Conservation (phyloP, 1,140 invertebrate genomes). For the Orussus abietinus region DNA sequence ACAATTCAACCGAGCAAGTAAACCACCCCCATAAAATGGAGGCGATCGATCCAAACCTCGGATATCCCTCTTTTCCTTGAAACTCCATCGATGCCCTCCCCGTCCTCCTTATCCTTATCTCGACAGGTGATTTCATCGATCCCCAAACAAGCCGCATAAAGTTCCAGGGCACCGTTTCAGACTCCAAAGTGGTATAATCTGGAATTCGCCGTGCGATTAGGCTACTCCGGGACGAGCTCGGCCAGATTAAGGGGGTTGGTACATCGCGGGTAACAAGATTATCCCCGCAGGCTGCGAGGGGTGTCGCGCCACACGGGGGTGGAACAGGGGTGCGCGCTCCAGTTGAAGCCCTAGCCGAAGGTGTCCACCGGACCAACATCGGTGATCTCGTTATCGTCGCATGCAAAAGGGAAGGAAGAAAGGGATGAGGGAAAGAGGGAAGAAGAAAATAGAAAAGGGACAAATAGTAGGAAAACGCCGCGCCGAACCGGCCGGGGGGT, state of each 20-base stretch:
- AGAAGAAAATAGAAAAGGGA: neutral
- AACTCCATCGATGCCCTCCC: too few relatives aligned
- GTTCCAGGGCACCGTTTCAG: too few relatives aligned
- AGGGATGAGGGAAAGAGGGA: neutral
- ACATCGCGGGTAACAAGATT: constrained; percentile 46
- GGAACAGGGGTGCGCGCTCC: constrained; percentile 32
- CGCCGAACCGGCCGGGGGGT: too few relatives aligned
- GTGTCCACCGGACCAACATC: constrained; percentile 27
- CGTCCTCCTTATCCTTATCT: too few relatives aligned
- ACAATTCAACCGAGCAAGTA: too few relatives aligned
- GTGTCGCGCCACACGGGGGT: constrained; percentile 18
- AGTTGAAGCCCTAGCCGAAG: constrained; percentile 43
- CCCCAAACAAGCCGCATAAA: too few relatives aligned
- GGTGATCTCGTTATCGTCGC: constrained; percentile 41
- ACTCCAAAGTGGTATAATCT: too few relatives aligned
- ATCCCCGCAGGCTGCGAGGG: constrained; percentile 24
- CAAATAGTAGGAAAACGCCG: neutral
- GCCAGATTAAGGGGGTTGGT: constrained; percentile 40
- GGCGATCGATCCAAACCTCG: too few relatives aligned
- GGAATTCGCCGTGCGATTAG: constrained; percentile 41
- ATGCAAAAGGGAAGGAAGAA: constrained; percentile 11
- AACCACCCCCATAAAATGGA: too few relatives aligned
- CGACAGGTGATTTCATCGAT: too few relatives aligned
- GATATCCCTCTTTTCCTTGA: too few relatives aligned
- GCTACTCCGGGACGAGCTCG: constrained; percentile 34